Conservation (phyloP, 2,113 vertebrate genomes). For the Vidua chalybeata region DNA sequence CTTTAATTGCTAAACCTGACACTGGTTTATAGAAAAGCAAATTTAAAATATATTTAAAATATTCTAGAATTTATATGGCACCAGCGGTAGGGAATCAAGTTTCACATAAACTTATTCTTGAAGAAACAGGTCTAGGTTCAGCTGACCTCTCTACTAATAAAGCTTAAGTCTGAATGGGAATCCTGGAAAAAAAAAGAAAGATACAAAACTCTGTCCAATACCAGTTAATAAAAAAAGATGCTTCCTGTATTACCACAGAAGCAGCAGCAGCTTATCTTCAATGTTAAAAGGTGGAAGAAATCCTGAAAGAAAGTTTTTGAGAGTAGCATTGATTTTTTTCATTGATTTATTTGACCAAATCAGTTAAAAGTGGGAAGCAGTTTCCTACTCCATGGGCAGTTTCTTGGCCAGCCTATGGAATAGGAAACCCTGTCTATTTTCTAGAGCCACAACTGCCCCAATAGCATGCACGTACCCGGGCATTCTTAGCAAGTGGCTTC, state of each 20-base stretch:
- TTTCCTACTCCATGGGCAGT: background rate
- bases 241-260: background rate
- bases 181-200: background rate
- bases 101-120: background rate
- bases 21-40: background rate
- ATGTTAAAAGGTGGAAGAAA: background rate
- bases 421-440: background rate
- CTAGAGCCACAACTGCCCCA: background rate
- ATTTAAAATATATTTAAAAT: background rate
- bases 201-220: background rate
- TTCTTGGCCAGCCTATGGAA: background rate
- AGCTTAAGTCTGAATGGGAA: background rate
- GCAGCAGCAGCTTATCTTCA: background rate
- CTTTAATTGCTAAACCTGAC: background rate
- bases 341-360: background rate
- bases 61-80: background rate
- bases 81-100: background rate
- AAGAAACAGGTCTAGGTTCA: background rate
- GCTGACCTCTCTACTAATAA: background rate
- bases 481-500: background rate
- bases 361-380: background rate
- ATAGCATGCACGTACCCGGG: rapidly evolving
- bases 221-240: background rate
- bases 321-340: background rate
- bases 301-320: background rate